A percentile compares a stretch with the other conserved stretches of the same genome.
Evolutionary conservation across 2,113 vertebrate species (phyloP).

Genomic region (rat (Rattus norvegicus)): GRCr8 NC_086022.1:135690001-135690500

Average conservation of each 20-base stretch:
- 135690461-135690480: neutral
- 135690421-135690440: neutral
- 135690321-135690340: neutral
- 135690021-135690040: too few relatives aligned
- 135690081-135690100: too few relatives aligned
- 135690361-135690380: neutral
- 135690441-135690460: neutral
- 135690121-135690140: neutral
- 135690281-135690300: neutral
- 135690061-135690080: too few relatives aligned
- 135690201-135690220: neutral
- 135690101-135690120: neutral
- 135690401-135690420: neutral
- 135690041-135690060: too few relatives aligned
- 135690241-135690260: neutral
- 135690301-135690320: neutral
- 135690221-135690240: conserved; percentile 4
- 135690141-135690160: neutral
- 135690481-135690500: neutral
- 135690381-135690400: neutral
- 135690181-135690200: neutral
- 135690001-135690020: too few relatives aligned
- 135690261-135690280: conserved; percentile 14
- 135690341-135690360: conserved; percentile 43
- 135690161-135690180: too few relatives aligned